These are phyloP conservation scores for Chelon auratus DNA, from an alignment of 2,797 vertebrate species.

Conservation along the genomic window DNA sequence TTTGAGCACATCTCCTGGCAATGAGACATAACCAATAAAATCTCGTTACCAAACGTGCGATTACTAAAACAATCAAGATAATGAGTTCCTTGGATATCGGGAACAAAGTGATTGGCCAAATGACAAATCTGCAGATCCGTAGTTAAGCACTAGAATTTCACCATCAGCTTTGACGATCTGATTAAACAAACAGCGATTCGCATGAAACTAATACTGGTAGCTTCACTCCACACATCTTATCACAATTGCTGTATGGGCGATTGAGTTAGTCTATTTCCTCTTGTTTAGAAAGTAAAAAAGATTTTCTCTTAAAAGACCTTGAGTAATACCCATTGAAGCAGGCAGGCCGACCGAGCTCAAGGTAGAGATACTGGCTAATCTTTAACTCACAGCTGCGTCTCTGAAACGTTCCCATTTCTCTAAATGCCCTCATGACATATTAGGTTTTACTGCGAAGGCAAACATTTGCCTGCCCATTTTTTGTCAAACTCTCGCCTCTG, in stretches of 20 bases:
- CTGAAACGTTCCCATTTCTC: conserved; percentile 32
- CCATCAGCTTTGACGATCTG: background rate
- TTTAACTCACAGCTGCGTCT: conserved; percentile 59
- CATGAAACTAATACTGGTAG: background rate
- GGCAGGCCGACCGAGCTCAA: conserved; percentile 38
- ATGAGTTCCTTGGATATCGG: background rate
- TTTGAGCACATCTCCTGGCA: background rate
- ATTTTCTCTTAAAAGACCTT: conserved; percentile 27
- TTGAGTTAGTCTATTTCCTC: conserved; percentile 14
- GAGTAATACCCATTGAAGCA: conserved; percentile 52
- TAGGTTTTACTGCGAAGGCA: conserved; percentile 40
- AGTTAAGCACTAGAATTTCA: background rate
- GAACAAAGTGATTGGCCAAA: background rate
- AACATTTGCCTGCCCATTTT: conserved; percentile 26
- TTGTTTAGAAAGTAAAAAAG: conserved; percentile 33
- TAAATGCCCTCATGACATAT: conserved; percentile 42
- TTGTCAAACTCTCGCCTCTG: conserved; percentile 45
- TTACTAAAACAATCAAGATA: background rate
- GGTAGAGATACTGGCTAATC: conserved; percentile 38
- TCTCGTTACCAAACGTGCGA: background rate
- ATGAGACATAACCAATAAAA: background rate
- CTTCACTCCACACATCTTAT: background rate
- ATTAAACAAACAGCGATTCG: background rate
- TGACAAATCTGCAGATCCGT: too few species aligned
- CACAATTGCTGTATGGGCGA: conserved; percentile 10